A percentile compares a stretch with the other conserved stretches of the same genome.
These are phyloP conservation scores for Saccopteryx bilineata DNA, from an alignment of 2,113 vertebrate genomes.

Conservation along the genomic window DNA sequence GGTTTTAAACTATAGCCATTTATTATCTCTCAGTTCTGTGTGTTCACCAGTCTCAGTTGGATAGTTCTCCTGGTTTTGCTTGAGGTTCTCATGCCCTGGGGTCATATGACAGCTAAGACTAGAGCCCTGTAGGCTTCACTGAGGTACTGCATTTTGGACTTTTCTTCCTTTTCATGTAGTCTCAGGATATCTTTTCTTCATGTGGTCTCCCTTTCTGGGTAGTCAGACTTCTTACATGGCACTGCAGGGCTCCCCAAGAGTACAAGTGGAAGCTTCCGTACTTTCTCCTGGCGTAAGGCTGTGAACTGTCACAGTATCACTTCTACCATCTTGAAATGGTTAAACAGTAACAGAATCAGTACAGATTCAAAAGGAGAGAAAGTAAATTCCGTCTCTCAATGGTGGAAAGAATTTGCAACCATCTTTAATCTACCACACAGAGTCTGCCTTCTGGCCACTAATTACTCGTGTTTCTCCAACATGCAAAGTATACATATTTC, in stretches of 20 bases:
- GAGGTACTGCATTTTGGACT: background rate
- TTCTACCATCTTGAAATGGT: background rate
- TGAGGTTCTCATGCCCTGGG: background rate
- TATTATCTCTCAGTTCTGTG: background rate
- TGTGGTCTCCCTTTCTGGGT: background rate
- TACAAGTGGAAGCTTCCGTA: background rate
- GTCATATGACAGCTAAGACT: background rate
- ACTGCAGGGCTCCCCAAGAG: background rate
- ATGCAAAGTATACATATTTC: conserved; percentile 39
- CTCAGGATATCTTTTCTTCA: background rate
- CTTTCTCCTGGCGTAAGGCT: conserved; percentile 11
- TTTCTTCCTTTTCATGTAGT: background rate
- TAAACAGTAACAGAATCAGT: conserved; percentile 6
- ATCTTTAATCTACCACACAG: background rate
- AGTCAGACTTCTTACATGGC: background rate
- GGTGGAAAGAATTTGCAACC: background rate
- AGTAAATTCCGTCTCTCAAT: background rate
- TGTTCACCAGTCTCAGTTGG: background rate
- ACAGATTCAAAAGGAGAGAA: background rate
- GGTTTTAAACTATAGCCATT: conserved; percentile 22
- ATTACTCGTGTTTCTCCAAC: background rate
- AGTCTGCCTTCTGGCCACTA: background rate
- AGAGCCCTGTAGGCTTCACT: background rate
- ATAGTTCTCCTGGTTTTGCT: background rate
- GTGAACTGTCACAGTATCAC: background rate